Percentiles rank a stretch among this genome's conserved stretches.
Conservation (phyloP, 2,113 vertebrate genomes). For the Rhadina sibilatrix region DNA sequence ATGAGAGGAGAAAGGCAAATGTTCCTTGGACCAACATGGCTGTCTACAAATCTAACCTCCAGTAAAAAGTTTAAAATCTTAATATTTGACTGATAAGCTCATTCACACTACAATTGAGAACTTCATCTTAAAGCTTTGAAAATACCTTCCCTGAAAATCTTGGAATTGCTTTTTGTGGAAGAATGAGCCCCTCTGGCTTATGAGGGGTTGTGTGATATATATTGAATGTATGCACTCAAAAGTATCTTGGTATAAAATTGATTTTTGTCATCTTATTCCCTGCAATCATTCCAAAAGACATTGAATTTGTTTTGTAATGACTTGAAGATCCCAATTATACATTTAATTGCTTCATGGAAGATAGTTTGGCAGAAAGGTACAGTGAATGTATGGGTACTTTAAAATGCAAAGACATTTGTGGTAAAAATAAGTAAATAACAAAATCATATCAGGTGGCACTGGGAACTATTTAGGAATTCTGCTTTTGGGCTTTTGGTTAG, state of each 20-base stretch:
- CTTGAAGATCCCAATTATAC: not conserved
- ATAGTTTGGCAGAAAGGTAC: not conserved
- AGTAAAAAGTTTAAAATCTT: not conserved
- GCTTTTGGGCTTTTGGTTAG: not conserved
- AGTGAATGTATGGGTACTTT: not conserved
- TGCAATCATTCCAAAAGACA: not conserved
- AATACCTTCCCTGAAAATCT: not conserved
- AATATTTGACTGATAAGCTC: not conserved
- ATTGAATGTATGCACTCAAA: not conserved
- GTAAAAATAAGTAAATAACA: not conserved
- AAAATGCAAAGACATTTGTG: not conserved
- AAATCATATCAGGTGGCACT: not conserved
- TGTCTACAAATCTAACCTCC: not conserved
- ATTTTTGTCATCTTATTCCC: not conserved
- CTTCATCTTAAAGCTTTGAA: not conserved
- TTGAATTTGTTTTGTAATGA: not conserved
- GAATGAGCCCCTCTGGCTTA: not conserved
- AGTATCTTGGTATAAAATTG: not conserved
- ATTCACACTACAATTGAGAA: not conserved
- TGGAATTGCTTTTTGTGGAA: not conserved
- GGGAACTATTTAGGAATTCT: not conserved
- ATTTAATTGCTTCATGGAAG: constrained; percentile 20
- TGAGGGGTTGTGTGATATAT: fast-evolving
- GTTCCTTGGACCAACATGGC: not conserved
- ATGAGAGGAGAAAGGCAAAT: not conserved